Percentiles rank a stretch among this genome's conserved stretches.
phyloP scores from a whole-genome alignment of 2,113 vertebrate species.

The Ptilorrhoa leucosticta region DNA sequence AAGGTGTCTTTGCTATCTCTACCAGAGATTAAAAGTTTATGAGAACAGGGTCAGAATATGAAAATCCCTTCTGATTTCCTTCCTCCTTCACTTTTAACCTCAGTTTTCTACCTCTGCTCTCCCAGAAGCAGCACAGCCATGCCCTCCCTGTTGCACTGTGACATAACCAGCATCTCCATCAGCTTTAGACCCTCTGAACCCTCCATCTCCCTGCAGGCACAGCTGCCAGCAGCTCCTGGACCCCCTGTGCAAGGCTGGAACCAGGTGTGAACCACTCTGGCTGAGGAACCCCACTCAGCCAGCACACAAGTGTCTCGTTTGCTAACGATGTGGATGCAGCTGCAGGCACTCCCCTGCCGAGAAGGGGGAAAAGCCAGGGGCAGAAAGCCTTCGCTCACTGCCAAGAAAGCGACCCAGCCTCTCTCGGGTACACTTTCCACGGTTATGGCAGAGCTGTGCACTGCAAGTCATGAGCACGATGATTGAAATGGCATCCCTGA shows the following conservation, averaged over 20 bases:
- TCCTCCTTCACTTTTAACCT: neutral
- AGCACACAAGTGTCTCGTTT: fast-evolving
- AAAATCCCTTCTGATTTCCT: neutral
- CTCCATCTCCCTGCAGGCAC: neutral
- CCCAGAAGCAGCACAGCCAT: fast-evolving
- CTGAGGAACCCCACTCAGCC: neutral
- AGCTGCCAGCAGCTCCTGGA: neutral
- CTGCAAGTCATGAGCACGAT: fast-evolving
- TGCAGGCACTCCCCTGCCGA: neutral
- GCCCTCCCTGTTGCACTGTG: neutral
- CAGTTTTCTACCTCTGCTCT: fast-evolving
- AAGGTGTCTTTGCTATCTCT: neutral
- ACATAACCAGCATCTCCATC: neutral
- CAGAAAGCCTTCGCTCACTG: neutral
- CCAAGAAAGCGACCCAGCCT: neutral
- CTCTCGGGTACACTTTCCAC: fast-evolving
- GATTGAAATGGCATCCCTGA: neutral
- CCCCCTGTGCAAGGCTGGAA: neutral
- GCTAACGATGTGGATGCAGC: fast-evolving
- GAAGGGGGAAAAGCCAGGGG: neutral
- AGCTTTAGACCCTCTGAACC: neutral
- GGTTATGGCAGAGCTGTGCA: fast-evolving
- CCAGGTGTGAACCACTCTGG: neutral
- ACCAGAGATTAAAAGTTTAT: neutral
- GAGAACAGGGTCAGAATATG: neutral